Percentiles rank a stretch among this genome's conserved stretches.
These are phyloP conservation scores for Pelagia noctiluca DNA, from an alignment of 30 jellyfish, hydroid and myxozoan species.

Conservation along the genomic window DNA sequence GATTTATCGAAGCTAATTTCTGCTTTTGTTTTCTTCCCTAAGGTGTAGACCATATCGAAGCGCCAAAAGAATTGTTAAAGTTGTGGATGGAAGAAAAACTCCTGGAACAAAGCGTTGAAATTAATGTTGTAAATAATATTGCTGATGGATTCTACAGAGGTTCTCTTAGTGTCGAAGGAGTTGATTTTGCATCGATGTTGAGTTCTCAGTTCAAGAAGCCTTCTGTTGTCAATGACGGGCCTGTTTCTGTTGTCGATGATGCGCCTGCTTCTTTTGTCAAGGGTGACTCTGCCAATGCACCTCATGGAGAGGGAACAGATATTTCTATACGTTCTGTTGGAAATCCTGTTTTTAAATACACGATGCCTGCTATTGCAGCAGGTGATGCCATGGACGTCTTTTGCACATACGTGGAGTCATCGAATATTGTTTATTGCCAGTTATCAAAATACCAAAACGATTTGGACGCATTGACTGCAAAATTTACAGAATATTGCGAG, in stretches of 20 bases:
- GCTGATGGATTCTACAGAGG: conserved; percentile 8
- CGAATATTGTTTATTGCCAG: not conserved
- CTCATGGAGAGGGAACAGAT: no score
- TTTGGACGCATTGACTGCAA: conserved; percentile 11
- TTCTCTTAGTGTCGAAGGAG: not conserved
- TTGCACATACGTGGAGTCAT: not conserved
- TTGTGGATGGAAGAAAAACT: conserved; percentile 45
- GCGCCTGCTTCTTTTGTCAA: no score
- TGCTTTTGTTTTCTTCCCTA: no score
- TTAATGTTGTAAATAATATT: not conserved
- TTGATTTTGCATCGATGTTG: not conserved
- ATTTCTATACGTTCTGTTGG: no score
- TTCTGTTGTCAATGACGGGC: not conserved
- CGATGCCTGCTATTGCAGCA: not conserved
- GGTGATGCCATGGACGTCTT: no score
- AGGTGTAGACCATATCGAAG: not conserved
- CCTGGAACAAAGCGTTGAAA: conserved; percentile 23
- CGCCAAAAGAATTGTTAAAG: conserved; percentile 16
- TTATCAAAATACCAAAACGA: not conserved
- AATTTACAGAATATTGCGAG: conserved; percentile 36
- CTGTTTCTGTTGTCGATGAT: no score
- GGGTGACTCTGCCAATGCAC: no score
- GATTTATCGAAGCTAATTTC: no score
- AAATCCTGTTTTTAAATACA: no score
- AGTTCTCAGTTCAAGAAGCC: not conserved